These are phyloP conservation scores for Ramphastos sulfuratus DNA, from an alignment of 2,113 vertebrate genomes.

Conservation along the genomic window DNA sequence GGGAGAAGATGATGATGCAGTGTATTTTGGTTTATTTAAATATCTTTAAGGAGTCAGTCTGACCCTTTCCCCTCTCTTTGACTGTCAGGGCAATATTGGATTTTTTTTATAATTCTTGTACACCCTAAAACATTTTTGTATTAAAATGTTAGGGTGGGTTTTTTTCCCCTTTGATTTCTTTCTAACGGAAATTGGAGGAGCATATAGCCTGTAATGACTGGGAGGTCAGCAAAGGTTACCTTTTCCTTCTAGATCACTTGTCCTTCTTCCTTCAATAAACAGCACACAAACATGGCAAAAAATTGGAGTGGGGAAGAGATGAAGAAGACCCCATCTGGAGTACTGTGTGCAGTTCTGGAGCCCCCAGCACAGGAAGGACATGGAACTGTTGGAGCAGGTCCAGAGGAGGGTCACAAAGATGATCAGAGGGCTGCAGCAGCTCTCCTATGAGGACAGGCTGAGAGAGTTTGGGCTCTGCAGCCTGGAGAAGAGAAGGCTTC, in stretches of 20 bases:
- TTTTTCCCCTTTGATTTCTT: conserved; percentile 61
- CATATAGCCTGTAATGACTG: conserved; percentile 30
- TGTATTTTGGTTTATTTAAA: conserved; percentile 67
- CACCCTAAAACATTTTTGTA: conserved; percentile 65
- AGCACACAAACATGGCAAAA: background rate
- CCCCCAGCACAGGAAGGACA: too few species aligned
- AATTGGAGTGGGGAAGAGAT: background rate
- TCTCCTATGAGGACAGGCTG: too few species aligned
- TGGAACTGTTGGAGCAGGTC: too few species aligned
- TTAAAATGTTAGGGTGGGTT: conserved; percentile 37
- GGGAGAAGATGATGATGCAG: conserved; percentile 60
- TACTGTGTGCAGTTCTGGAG: too few species aligned
- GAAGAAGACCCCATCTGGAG: too few species aligned
- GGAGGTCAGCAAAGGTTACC: conserved; percentile 17
- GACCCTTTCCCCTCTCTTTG: conserved; percentile 47
- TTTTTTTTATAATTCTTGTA: conserved; percentile 72
- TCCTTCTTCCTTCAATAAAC: conserved; percentile 21
- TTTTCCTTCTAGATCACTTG: conserved; percentile 19
- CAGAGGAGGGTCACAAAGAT: too few species aligned
- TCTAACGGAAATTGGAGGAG: conserved; percentile 62
- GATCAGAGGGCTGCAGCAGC: too few species aligned
- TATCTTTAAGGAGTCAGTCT: conserved; percentile 70
- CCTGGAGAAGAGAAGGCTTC: too few species aligned
- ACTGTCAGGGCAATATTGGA: conserved; percentile 56
- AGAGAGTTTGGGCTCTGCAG: too few species aligned